These are phyloP conservation scores for Tineola bisselliella DNA, from an alignment of 2,888 invertebrate species.

Conservation along the genomic window DNA sequence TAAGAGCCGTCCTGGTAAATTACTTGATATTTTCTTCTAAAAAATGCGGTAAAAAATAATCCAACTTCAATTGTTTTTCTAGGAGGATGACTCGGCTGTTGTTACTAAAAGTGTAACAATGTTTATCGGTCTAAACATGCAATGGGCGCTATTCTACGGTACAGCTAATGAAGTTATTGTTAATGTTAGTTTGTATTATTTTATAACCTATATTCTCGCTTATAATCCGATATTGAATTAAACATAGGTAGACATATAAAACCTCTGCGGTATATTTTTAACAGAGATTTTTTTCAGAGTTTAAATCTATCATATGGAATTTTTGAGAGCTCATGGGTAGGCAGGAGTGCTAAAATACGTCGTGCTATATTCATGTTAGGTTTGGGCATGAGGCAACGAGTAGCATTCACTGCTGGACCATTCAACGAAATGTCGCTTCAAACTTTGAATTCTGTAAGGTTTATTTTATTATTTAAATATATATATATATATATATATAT, in stretches of 20 bases:
- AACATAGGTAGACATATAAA: too few species aligned
- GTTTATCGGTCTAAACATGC: not conserved
- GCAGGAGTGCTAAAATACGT: slow-evolving; percentile 21
- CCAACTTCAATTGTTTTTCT: too few species aligned
- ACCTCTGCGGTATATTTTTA: too few species aligned
- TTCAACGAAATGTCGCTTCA: slow-evolving; percentile 40
- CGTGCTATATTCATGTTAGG: not conserved
- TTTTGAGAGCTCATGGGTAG: slow-evolving; percentile 38
- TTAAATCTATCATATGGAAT: slow-evolving; percentile 31
- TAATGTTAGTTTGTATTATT: not conserved
- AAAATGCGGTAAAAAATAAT: too few species aligned
- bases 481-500: too few species aligned
- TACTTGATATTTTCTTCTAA: too few species aligned
- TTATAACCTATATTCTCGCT: too few species aligned
- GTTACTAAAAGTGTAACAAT: slow-evolving; percentile 4
- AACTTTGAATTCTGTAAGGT: not conserved
- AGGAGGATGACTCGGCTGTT: not conserved
- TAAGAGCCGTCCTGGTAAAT: not conserved
- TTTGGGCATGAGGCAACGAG: not conserved
- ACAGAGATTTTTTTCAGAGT: slow-evolving; percentile 35
- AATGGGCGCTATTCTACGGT: not conserved
- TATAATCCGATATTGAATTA: too few species aligned
- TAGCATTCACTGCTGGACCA: slow-evolving; percentile 41
- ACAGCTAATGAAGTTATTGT: slow-evolving; percentile 4
- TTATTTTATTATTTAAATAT: not conserved